Conservation (phyloP, 2,888 invertebrate species). For the Leptinotarsa peninsularis region DNA sequence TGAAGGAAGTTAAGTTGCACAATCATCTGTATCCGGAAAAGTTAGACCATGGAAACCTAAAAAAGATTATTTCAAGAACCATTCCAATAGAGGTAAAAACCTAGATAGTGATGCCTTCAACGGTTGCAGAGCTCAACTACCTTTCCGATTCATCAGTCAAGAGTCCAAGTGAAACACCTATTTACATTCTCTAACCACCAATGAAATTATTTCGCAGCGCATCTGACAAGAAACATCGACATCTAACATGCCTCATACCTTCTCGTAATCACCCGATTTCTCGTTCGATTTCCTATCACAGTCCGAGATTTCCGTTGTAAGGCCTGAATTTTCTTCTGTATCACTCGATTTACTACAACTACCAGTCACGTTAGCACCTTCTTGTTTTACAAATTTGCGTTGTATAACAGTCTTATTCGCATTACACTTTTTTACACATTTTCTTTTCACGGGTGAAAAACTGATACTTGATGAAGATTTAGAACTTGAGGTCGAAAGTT, state of each 20-base stretch:
- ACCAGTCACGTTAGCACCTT: conserved; percentile 22
- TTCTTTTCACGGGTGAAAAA: conserved; percentile 37
- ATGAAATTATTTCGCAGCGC: not conserved
- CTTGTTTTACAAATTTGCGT: conserved; percentile 16
- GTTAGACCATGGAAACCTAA: too few species aligned
- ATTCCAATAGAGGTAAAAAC: too few species aligned
- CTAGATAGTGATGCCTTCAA: too few species aligned
- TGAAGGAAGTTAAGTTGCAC: too few species aligned
- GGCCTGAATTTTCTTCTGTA: conserved; percentile 37
- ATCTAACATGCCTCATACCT: conserved; percentile 39
- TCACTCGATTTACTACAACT: conserved; percentile 33
- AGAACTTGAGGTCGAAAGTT: conserved; percentile 9
- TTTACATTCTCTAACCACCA: not conserved
- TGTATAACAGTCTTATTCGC: conserved; percentile 17
- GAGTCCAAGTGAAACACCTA: not conserved
- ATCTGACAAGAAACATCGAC: not conserved
- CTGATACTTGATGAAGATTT: conserved; percentile 10
- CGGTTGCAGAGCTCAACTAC: too few species aligned
- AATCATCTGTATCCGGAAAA: too few species aligned
- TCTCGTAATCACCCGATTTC: conserved; percentile 43
- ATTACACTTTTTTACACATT: conserved; percentile 35
- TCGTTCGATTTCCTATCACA: conserved; percentile 41
- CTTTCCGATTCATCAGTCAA: too few species aligned
- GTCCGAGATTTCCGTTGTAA: conserved; percentile 35
- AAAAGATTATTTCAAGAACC: too few species aligned